These are phyloP conservation scores for Lynx canadensis DNA, from an alignment of 2,113 vertebrate genomes.

Conservation along the genomic window DNA sequence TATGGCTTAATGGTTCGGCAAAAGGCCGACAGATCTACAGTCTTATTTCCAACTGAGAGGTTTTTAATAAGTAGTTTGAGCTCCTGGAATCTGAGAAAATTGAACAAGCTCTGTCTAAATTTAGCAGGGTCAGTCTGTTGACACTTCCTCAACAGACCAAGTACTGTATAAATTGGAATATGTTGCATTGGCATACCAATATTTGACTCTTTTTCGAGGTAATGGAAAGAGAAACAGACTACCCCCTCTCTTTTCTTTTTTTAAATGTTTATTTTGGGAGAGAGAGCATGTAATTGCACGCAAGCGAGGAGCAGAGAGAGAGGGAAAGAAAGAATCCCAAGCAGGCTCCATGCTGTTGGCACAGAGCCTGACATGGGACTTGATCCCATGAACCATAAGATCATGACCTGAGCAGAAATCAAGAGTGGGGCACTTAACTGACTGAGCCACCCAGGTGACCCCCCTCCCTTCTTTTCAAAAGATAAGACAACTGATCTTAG, in stretches of 20 bases:
- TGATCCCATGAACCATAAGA: no score
- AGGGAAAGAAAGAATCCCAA: no score
- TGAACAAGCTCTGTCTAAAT: conserved; percentile 34
- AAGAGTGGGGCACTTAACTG: no score
- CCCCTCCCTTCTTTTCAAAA: not conserved
- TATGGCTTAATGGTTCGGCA: conserved; percentile 64
- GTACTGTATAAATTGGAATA: not conserved
- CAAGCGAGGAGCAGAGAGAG: no score
- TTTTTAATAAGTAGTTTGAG: conserved; percentile 68
- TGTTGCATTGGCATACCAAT: not conserved
- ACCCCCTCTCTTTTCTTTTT: not conserved
- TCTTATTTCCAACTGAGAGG: conserved; percentile 67
- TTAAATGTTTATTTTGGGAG: no score
- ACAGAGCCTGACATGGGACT: no score
- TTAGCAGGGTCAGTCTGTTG: conserved; percentile 39
- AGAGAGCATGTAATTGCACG: no score
- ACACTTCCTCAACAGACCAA: conserved; percentile 12
- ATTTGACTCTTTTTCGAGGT: not conserved
- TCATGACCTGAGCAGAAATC: no score
- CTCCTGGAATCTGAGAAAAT: conserved; percentile 53
- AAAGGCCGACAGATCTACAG: conserved; percentile 58
- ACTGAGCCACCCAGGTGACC: no score
- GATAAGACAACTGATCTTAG: not conserved
- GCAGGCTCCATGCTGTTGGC: no score
- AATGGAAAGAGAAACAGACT: not conserved